Evolutionary conservation across 2,113 vertebrate species (phyloP).

Genomic region (Fukomys damarensis): DNA sequence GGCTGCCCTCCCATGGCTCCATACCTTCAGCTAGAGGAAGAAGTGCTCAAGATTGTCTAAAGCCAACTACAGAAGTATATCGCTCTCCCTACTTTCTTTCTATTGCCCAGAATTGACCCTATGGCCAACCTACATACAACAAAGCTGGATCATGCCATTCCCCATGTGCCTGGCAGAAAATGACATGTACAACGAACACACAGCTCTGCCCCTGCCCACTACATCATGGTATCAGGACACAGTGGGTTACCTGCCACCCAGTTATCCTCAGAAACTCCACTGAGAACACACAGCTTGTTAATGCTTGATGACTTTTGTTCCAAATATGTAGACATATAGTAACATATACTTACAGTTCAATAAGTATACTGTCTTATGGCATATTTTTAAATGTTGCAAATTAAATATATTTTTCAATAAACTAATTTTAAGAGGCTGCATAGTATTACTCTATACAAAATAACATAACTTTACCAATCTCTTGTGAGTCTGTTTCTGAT

Average conservation of each 20-base stretch:
- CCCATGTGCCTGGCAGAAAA: neutral
- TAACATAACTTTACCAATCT: neutral
- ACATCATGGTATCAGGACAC: neutral
- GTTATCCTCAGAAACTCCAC: neutral
- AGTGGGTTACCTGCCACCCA: neutral
- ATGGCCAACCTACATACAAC: neutral
- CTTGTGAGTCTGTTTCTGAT: neutral
- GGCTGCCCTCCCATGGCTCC: neutral
- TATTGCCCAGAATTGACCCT: neutral
- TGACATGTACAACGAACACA: neutral
- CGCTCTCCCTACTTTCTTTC: neutral
- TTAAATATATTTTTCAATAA: constrained; percentile 20
- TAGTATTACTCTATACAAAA: neutral
- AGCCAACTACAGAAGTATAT: neutral
- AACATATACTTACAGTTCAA: neutral
- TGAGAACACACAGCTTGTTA: neutral
- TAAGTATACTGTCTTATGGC: neutral
- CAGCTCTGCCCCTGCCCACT: too few relatives aligned
- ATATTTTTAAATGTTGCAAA: neutral
- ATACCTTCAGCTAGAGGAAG: neutral
- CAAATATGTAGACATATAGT: neutral
- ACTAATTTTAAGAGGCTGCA: neutral
- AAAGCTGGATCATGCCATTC: neutral
- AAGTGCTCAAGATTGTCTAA: neutral
- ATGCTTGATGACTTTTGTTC: neutral